phyloP scores from a whole-genome alignment of 2,113 vertebrate genomes.

The Tapirus terrestris region DNA sequence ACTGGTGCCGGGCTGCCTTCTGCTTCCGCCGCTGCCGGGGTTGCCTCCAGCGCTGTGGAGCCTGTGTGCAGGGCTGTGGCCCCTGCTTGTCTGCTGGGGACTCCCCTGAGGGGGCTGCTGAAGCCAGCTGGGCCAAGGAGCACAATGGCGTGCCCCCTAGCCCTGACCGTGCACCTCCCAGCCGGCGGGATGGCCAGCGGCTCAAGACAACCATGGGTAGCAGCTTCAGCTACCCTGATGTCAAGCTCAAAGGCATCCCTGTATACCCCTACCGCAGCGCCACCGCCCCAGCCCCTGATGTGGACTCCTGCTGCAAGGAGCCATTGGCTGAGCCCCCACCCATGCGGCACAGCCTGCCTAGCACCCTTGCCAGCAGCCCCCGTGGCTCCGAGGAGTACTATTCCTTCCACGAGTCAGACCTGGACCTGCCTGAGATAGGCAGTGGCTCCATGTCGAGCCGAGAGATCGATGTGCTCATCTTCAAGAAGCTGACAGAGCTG shows the following conservation, averaged over 20 bases:
- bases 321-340: conserved; percentile 78
- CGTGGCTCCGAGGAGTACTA: conserved; percentile 94
- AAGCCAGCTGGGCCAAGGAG: conserved; percentile 82
- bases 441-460: conserved; percentile 92
- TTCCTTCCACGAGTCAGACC: conserved; percentile 92
- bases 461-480: conserved; percentile 96
- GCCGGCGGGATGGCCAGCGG: conserved; percentile 86
- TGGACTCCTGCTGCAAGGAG: conserved; percentile 87
- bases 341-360: conserved; percentile 77
- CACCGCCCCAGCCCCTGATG: conserved; percentile 79
- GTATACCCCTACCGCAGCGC: conserved; percentile 87
- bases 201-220: conserved; percentile 86
- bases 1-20: conserved; percentile 90
- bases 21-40: conserved; percentile 88
- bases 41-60: conserved; percentile 88
- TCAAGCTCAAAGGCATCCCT: conserved; percentile 94
- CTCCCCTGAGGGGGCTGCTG: conserved; percentile 81
- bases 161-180: conserved; percentile 83
- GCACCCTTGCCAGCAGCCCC: conserved; percentile 86
- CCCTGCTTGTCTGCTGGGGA: conserved; percentile 86
- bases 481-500: conserved; percentile 97
- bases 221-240: conserved; percentile 96
- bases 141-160: conserved; percentile 89
- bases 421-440: conserved; percentile 91
- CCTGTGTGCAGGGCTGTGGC: conserved; percentile 88